Conservation (phyloP, 2,888 invertebrate species). For the Acleris laterana region DNA sequence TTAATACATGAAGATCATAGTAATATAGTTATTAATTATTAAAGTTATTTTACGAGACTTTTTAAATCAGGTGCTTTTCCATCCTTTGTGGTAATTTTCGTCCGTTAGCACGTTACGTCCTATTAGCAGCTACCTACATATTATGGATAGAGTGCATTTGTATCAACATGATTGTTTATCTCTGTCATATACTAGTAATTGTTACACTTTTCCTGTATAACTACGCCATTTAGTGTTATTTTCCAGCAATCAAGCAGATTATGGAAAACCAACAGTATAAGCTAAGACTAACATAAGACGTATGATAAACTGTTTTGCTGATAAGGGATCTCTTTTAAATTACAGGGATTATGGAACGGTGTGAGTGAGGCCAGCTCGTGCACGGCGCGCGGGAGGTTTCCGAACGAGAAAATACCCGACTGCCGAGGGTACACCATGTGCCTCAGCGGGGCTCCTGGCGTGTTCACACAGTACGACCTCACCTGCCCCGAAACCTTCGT, state of each 20-base stretch:
- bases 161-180: background rate
- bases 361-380: slow-evolving; percentile 56
- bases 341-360: slow-evolving; percentile 61
- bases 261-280: slow-evolving; percentile 1
- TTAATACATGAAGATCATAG: too few species aligned
- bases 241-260: slow-evolving; percentile 16
- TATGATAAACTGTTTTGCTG: slow-evolving; percentile 29
- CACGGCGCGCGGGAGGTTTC: slow-evolving; percentile 62
- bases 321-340: slow-evolving; percentile 48
- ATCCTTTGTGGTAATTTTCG: too few species aligned
- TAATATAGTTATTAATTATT: too few species aligned
- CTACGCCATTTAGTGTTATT: background rate
- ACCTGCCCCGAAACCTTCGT: slow-evolving; percentile 65
- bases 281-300: background rate
- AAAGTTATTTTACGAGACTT: too few species aligned
- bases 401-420: slow-evolving; percentile 58
- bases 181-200: background rate
- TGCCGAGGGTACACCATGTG: slow-evolving; percentile 75
- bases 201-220: background rate
- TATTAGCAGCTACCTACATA: too few species aligned
- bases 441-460: slow-evolving; percentile 51
- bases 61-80: too few species aligned
- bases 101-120: too few species aligned
- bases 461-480: slow-evolving; percentile 63
- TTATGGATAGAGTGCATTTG: too few species aligned